Base-by-base conservation (phyloP, 2,113 vertebrate species). In the Grallaria varia region DNA sequence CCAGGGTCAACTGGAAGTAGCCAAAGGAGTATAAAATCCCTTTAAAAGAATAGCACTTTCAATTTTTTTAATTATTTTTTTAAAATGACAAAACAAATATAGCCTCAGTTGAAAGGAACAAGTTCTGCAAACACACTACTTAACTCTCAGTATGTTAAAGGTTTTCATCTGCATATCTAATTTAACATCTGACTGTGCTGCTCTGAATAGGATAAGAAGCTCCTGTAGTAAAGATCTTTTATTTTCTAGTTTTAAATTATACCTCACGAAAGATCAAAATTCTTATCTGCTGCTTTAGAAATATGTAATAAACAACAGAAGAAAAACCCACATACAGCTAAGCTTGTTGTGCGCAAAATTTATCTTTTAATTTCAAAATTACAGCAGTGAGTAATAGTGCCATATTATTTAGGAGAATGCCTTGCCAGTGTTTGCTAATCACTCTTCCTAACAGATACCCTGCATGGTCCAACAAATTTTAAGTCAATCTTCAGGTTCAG, bases 401-500 rank as follows among this genome's bases (percentile, higher is more conserved):
- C 18, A 15, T 56, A 40, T 60, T 90, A 44, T 78, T 92, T 30
- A 56, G 81, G 18, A 84, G 72, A 90, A 76, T 62, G 49, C 33
- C 40, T 94, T 93, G 84, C 89, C 87, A 71, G 77, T 49, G 33
- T 90, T 89, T 87, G 79, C 76, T 87, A 94, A 91, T 91, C 49
- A 64, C 76, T 92, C 79, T 85, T 91, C 89, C 73, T 78, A 87
- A 83, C 80, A 79, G 73, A 83, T 84, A 92, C 12, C 78, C 75
- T 42, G 15, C 45, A n/a, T 18, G 62, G 80, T 71, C 68, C 84
- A 87, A 58, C 77, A 87, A 40, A 93, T 21, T 77, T 91, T 97
- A 95, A 97, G 89, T 71, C 94, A 91, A 89, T 97, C 95, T 95
- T 85, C 91, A 93, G n/a, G 67, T 80, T 94, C 92, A 92, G 52